Conservation (phyloP, 2,888 invertebrate species). For the Melieria crassipennis region DNA sequence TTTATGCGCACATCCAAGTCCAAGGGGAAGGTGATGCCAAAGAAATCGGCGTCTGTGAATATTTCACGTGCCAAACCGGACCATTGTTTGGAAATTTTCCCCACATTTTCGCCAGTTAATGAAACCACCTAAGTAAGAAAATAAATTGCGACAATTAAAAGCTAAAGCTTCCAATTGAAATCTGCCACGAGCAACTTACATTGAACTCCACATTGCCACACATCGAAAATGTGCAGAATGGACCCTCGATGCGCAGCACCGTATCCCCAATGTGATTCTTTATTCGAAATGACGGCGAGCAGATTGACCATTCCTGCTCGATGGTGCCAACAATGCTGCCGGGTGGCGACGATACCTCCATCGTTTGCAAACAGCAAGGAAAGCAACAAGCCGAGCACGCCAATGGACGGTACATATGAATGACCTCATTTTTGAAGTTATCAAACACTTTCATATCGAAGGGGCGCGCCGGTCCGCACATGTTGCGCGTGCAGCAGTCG, state of each 20-base stretch:
- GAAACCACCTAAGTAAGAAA: conserved; percentile 73
- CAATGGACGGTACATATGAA: conserved; percentile 83
- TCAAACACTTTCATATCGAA: conserved; percentile 91
- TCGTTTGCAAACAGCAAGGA: conserved; percentile 84
- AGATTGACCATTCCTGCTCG: conserved; percentile 81
- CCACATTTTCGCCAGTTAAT: conserved; percentile 81
- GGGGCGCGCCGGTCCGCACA: conserved; percentile 82
- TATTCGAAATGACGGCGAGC: conserved; percentile 77
- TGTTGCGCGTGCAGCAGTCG: conserved; percentile 84
- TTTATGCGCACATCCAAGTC: conserved; percentile 89
- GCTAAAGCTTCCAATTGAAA: not conserved
- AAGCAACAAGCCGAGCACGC: conserved; percentile 86
- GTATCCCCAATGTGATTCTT: conserved; percentile 79
- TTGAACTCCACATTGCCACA: conserved; percentile 88
- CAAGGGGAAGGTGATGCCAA: conserved; percentile 90
- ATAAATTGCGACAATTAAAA: not conserved
- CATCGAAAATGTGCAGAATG: conserved; percentile 79
- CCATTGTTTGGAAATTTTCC: conserved; percentile 92
- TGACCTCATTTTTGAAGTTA: conserved; percentile 83
- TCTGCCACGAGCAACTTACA: conserved; percentile 64
- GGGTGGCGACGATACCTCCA: conserved; percentile 81
- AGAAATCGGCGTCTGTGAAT: conserved; percentile 88
- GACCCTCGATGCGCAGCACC: conserved; percentile 83
- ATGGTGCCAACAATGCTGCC: conserved; percentile 77
- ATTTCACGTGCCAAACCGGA: conserved; percentile 82